A percentile compares a stretch with the other conserved stretches of the same genome.
Conservation (phyloP, 2,113 vertebrate species). For the Platycercus adscitus region DNA sequence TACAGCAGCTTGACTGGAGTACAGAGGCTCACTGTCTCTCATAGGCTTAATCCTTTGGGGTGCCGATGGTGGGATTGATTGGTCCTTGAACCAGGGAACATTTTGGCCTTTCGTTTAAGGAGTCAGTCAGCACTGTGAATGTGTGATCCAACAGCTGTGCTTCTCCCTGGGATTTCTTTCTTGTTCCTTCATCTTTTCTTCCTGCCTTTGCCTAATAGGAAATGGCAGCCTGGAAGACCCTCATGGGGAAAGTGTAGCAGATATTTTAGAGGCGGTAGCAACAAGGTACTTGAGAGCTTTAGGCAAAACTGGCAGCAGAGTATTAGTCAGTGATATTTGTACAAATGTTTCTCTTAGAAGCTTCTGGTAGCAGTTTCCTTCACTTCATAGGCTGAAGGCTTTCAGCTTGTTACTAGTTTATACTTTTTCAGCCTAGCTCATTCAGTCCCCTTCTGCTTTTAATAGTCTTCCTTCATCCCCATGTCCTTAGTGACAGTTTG, state of each 20-base stretch:
- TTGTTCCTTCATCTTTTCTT: not conserved
- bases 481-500: not conserved
- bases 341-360: not conserved
- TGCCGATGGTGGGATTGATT: not conserved
- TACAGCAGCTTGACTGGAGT: not conserved
- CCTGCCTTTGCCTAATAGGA: not conserved
- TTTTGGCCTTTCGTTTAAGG: not conserved
- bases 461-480: not conserved
- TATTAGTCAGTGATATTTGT: not conserved
- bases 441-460: not conserved
- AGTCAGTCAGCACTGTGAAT: not conserved
- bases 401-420: not conserved
- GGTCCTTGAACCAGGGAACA: not conserved
- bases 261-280: not conserved
- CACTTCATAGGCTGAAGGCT: not conserved
- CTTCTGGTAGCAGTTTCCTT: not conserved
- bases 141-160: not conserved
- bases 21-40: not conserved
- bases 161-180: constrained; percentile 3
- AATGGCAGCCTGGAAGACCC: not conserved
- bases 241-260: not conserved
- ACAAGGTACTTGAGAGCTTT: not conserved
- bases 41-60: not conserved
- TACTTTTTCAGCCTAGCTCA: not conserved
- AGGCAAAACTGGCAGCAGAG: not conserved